Base-by-base conservation (phyloP, 2,888 invertebrate genomes). In the Proisotoma minuta region DNA sequence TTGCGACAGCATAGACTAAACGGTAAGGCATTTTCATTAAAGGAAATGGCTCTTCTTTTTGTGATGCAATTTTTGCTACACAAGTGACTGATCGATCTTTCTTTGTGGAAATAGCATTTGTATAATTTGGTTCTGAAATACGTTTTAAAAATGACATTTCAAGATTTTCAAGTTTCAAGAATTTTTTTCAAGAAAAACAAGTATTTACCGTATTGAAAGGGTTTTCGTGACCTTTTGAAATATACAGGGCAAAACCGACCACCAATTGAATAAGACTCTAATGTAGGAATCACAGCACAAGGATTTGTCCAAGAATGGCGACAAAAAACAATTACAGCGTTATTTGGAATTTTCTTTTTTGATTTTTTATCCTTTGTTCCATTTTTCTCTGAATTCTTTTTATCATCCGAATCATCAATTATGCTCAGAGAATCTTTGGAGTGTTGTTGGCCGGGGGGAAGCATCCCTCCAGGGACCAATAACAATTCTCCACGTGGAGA, bases 401-500 rank as follows among this genome's bases (percentile, higher is more conserved):
- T 43, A 18, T 20, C 39, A 8, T 53, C 59, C n/a, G n/a, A 20
- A 15, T 47, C 39, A 26, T 43, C 62, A 20, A 29, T 52, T n/a
- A 27, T 27, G 5, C 60, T 58, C 40, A 56, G 51, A 3, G 47
- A 39, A 27, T 51, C 50, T n/a, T n/a, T n/a, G 8, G 60, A 40
- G 20, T 62, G 34, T 15, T 39, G 20, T 22, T 63, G 76, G 10
- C 74, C 72, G 4, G 66, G 65, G 8, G 71, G 71, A 1, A 92
- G 81, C 59, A 87, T 84, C 0, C 96, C 97, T 0, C 93, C 87
- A 0, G 99, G 98, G 0, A 89, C 88, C n/a, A 97, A 84, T 23
- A 99, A 78, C 51, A 98, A 78, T 75, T 87, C 82, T 0, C 98
- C 99, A 78, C 96, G 95, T 0, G 95, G 93, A 24, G 92, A 89